These are phyloP conservation scores for Falco rusticolus DNA, from an alignment of 2,797 vertebrate species.

Conservation along the genomic window DNA sequence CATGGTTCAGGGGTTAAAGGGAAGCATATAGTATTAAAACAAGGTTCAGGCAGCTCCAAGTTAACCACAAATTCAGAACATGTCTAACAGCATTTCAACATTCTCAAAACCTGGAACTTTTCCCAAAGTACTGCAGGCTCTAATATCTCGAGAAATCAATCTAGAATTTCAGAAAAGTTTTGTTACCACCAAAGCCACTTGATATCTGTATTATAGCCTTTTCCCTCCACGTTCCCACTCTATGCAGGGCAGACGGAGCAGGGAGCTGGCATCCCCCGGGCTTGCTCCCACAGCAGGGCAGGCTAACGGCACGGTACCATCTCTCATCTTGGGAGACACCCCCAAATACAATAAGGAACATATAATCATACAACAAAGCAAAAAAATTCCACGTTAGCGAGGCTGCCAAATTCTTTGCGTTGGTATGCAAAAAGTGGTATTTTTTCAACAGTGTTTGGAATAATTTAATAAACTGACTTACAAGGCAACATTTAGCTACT, in stretches of 20 bases:
- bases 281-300: not conserved
- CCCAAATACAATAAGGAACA: not conserved
- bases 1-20: constrained; percentile 63
- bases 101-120: constrained; percentile 16
- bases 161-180: not conserved
- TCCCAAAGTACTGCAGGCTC: constrained; percentile 27
- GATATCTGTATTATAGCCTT: not conserved
- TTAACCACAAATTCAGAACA: constrained; percentile 67
- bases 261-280: not conserved
- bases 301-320: rapidly evolving
- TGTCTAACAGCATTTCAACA: constrained; percentile 41
- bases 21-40: constrained; percentile 38
- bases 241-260: rapidly evolving
- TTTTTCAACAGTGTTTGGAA: not conserved
- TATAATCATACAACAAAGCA: not conserved
- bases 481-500: not conserved
- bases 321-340: not conserved
- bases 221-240: not conserved
- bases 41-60: constrained; percentile 34
- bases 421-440: not conserved
- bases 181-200: not conserved
- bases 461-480: not conserved
- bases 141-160: not conserved
- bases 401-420: rapidly evolving
- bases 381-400: rapidly evolving